Evolutionary conservation across 2,888 invertebrate genomes (phyloP), one percentile per base, ranked within the genome.

Genomic region (Stenodema calcarata): DNA sequence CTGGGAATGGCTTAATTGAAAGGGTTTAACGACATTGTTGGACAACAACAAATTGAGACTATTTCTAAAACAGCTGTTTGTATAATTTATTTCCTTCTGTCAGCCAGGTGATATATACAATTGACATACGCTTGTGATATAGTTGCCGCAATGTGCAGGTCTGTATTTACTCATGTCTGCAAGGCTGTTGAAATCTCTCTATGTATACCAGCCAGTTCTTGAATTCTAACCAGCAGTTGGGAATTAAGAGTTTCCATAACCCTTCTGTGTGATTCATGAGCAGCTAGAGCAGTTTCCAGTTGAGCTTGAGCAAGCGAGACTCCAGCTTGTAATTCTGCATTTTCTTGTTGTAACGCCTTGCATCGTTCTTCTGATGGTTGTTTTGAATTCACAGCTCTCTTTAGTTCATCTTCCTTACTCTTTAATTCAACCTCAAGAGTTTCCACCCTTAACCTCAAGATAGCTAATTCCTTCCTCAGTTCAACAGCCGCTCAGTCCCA

Each of bases 381-480:
- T 87, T 89, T 89, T n/a, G 87, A 87, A 90, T 91, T 91, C 91
- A 93, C 89, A 90, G 94, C 89, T 89, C 93, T 92, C 91, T 94
- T 95, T 86, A 96, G 92, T 92, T 97, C 97, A 88, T 96, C 95
- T 90, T 96, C 97, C 92, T 96, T 96, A 90, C 94, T 94, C 90
- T 95, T 95, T 82, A 97, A 91, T 90, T 97, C 97, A 18, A 94
- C 93, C 91, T 97, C 96, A 87, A 97, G 92, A 89, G 95, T 95
- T 89, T 97, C 97, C 35, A 96, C 95, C 90, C 96, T 94, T 90
- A 95, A 94, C 90, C 97, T 93, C 86, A 97, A 91, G 27, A 93
- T 92, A 89, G 94, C 94, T 88, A 94, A 92, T 91, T 95, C 95
- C 90, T 95, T 95, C 87, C 95, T 93, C 87, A 96, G 92, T 89